These are phyloP conservation scores for Isurus oxyrinchus DNA, from an alignment of 2,113 vertebrate species.

Conservation along the genomic window DNA sequence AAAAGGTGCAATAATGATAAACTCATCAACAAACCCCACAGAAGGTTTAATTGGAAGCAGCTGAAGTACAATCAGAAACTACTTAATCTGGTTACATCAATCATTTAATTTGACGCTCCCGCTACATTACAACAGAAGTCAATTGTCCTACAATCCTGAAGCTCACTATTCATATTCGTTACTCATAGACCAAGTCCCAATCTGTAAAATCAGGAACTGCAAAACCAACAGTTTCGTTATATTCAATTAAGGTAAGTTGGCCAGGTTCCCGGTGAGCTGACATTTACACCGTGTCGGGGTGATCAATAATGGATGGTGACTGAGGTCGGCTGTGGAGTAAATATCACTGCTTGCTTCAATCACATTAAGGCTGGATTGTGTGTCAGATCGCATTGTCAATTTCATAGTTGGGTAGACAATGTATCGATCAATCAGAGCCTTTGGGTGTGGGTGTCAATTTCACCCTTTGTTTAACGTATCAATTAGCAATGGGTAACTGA, in stretches of 20 bases:
- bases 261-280: background rate
- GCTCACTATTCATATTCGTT: background rate
- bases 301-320: slow-evolving; percentile 10
- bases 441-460: background rate
- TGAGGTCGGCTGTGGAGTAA: background rate
- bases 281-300: background rate
- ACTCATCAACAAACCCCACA: background rate
- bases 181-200: background rate
- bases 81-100: background rate
- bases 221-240: background rate
- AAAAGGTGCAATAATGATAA: background rate
- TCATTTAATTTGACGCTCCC: background rate
- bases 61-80: background rate
- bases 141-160: background rate
- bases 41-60: background rate
- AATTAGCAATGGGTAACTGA: background rate
- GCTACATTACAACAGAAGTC: background rate
- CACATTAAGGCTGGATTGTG: background rate
- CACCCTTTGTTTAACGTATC: background rate
- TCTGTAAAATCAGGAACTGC: background rate
- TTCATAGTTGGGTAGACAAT: background rate
- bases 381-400: background rate
- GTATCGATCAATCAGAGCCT: background rate
- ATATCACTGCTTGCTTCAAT: background rate
- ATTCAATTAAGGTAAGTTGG: background rate